Evolutionary conservation across 2,888 invertebrate genomes (phyloP).

Genomic region (Campaea margaritaria): DNA sequence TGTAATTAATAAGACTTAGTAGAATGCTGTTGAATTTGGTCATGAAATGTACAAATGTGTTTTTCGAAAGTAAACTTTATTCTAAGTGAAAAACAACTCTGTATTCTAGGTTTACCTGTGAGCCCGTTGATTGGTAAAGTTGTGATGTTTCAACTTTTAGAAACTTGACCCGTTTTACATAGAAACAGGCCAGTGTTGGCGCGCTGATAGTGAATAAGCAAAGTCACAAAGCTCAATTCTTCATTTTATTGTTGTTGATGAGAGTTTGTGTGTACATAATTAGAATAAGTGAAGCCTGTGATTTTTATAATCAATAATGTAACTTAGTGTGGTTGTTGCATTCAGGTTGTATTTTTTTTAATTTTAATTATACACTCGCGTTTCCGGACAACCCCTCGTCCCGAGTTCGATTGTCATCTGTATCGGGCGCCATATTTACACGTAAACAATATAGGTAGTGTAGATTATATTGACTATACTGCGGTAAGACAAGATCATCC

Average conservation of each 20-base stretch:
- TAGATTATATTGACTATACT: slow-evolving; percentile 26
- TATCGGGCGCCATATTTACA: slow-evolving; percentile 25
- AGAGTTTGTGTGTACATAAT: slow-evolving; percentile 83
- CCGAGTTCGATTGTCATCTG: slow-evolving; percentile 30
- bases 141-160: slow-evolving; percentile 79
- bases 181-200: slow-evolving; percentile 63
- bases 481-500: slow-evolving; percentile 34
- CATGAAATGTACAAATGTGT: slow-evolving; percentile 85
- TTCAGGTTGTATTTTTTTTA: slow-evolving; percentile 59
- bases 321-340: slow-evolving; percentile 67
- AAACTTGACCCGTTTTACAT: slow-evolving; percentile 44
- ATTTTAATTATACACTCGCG: slow-evolving; percentile 39
- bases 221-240: slow-evolving; percentile 80
- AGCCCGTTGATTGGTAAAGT: slow-evolving; percentile 78
- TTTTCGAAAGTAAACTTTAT: slow-evolving; percentile 81
- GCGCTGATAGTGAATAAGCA: slow-evolving; percentile 66
- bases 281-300: slow-evolving; percentile 82
- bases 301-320: slow-evolving; percentile 72
- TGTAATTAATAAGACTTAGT: slow-evolving; percentile 81
- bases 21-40: slow-evolving; percentile 84
- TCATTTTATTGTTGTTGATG: slow-evolving; percentile 73
- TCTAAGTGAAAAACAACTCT: slow-evolving; percentile 79
- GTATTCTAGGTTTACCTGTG: slow-evolving; percentile 80
- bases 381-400: slow-evolving; percentile 41
- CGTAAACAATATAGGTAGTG: slow-evolving; percentile 20